Percentiles rank a stretch among this genome's conserved stretches.
phyloP scores from a whole-genome alignment of 2,113 vertebrate species.

The Numida meleagris region DNA sequence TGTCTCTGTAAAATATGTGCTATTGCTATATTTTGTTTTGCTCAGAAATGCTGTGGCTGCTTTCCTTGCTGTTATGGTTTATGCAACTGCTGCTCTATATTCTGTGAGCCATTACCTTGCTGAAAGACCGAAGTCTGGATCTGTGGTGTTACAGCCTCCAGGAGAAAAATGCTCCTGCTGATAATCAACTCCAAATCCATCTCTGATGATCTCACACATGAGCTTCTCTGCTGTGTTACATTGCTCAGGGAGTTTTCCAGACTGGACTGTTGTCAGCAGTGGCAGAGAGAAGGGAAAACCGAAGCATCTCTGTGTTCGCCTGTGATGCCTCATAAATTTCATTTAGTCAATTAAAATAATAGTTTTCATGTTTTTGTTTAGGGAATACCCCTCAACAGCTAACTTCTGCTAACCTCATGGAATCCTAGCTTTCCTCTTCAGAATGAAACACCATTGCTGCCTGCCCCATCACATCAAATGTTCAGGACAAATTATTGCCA shows the following conservation, averaged over 20 bases:
- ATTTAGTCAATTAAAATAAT: not conserved
- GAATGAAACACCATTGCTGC: not conserved
- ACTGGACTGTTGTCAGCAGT: not conserved
- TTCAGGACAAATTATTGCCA: rapidly evolving
- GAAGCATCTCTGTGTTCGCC: not conserved
- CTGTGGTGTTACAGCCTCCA: not conserved
- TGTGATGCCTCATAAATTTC: not conserved
- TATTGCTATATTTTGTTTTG: not conserved
- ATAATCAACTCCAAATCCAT: not conserved
- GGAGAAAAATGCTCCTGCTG: not conserved
- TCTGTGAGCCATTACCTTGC: not conserved
- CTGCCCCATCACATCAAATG: not conserved
- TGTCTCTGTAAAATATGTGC: not conserved
- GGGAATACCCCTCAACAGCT: not conserved
- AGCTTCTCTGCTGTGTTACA: not conserved
- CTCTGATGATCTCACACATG: not conserved
- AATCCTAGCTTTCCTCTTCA: not conserved
- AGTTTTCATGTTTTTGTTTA: not conserved
- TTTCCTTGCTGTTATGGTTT: not conserved
- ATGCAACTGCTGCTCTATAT: not conserved
- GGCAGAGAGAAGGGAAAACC: not conserved
- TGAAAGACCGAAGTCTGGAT: not conserved
- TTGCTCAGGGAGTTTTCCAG: not conserved
- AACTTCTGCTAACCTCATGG: not conserved
- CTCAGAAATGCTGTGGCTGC: not conserved